Evolutionary conservation across 2,113 vertebrate genomes (phyloP).

Genomic region (Eulemur rufifrons): DNA sequence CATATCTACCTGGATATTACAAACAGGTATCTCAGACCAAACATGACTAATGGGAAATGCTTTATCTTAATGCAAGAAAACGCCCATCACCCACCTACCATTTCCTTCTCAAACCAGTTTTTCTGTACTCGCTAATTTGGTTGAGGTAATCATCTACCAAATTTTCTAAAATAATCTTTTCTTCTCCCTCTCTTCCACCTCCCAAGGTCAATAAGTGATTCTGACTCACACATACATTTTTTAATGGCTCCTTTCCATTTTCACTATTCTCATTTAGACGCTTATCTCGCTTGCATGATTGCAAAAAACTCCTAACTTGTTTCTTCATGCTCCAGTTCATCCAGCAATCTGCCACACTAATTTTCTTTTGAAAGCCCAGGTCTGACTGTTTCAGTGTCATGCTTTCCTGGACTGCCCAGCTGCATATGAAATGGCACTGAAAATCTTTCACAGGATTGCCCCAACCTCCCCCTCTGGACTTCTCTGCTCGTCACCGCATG

Average conservation of each 20-base stretch:
- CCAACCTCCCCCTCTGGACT: neutral
- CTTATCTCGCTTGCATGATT: neutral
- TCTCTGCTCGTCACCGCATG: neutral
- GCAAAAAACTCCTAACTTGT: neutral
- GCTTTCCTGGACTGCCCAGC: neutral
- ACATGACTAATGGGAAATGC: neutral
- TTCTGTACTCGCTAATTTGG: neutral
- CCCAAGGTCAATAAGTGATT: neutral
- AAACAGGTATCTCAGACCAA: neutral
- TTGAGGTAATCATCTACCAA: neutral
- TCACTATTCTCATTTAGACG: neutral
- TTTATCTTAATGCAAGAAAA: neutral
- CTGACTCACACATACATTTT: neutral
- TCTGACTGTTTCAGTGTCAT: slow-evolving; percentile 16
- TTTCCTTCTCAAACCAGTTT: neutral
- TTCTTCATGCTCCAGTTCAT: slow-evolving; percentile 49
- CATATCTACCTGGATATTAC: neutral
- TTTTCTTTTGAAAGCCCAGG: slow-evolving; percentile 57
- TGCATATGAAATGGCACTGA: neutral
- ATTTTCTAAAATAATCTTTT: neutral
- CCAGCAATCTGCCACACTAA: slow-evolving; percentile 41
- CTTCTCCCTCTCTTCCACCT: neutral
- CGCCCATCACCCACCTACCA: neutral
- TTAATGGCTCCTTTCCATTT: neutral
- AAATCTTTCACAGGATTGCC: neutral